Evolutionary conservation across 2,888 invertebrate genomes (phyloP).

Genomic region (Hartigia nigra): DNA sequence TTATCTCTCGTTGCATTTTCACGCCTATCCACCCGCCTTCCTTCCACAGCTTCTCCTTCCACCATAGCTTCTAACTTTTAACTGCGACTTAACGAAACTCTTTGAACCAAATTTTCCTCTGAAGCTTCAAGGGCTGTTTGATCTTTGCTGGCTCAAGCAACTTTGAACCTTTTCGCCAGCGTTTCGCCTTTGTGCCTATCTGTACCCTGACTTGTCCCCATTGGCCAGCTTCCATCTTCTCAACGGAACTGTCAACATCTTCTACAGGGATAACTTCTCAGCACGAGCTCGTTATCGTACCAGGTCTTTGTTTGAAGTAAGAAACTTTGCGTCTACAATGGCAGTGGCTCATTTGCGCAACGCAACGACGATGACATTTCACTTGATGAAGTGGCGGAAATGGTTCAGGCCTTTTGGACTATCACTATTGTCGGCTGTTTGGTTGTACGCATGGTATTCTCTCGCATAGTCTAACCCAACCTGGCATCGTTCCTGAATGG

Average conservation of each 20-base stretch:
- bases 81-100: conserved; percentile 45
- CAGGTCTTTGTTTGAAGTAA: not conserved
- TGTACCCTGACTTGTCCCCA: not conserved
- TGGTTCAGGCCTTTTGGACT: not conserved
- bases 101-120: conserved; percentile 32
- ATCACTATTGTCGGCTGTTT: not conserved
- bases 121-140: not conserved
- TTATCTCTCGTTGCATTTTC: conserved; percentile 44
- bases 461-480: conserved; percentile 18
- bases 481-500: conserved; percentile 34
- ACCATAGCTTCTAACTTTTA: conserved; percentile 36
- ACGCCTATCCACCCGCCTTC: conserved; percentile 19
- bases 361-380: too few relatives aligned
- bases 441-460: not conserved
- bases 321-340: not conserved
- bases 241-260: not conserved
- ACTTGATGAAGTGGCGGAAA: too few relatives aligned
- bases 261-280: not conserved
- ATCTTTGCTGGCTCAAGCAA: not conserved
- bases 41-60: conserved; percentile 5
- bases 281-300: not conserved
- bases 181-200: not conserved
- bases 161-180: not conserved
- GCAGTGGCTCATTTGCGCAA: not conserved
- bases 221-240: not conserved